Conservation (phyloP, 2,888 invertebrate species). For the Biston stratarius region DNA sequence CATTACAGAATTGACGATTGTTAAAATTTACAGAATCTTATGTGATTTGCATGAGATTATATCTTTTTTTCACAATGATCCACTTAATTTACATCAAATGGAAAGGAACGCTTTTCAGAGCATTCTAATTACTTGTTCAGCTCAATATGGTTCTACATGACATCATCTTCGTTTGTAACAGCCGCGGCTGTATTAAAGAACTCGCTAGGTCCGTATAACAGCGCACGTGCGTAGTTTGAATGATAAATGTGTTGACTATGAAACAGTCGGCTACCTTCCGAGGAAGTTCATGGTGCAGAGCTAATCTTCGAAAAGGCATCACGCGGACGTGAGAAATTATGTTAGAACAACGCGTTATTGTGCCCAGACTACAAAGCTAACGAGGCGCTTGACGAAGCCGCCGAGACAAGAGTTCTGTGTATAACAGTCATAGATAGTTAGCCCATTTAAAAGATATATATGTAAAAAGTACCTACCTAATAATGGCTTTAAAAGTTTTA, state of each 20-base stretch:
- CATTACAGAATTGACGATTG: constrained; percentile 31
- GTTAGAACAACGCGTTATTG: constrained; percentile 65
- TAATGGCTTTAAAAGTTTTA: constrained; percentile 19
- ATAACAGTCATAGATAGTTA: constrained; percentile 18
- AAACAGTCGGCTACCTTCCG: constrained; percentile 60
- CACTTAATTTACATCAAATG: constrained; percentile 36
- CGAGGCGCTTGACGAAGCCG: constrained; percentile 45
- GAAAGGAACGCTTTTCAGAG: constrained; percentile 31
- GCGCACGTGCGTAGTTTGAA: constrained; percentile 57
- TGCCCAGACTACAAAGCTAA: constrained; percentile 53
- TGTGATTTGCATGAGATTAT: constrained; percentile 17
- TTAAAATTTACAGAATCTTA: constrained; percentile 21
- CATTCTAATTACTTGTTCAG: constrained; percentile 28
- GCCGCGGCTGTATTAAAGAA: constrained; percentile 38
- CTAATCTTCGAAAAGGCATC: constrained; percentile 66
- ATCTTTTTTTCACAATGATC: constrained; percentile 13
- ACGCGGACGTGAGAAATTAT: constrained; percentile 57
- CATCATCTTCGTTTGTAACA: constrained; percentile 44
- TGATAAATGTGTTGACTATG: constrained; percentile 62
- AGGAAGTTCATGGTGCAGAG: constrained; percentile 56
- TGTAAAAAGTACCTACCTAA: constrained; percentile 1
- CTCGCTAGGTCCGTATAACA: constrained; percentile 31
- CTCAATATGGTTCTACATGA: constrained; percentile 41
- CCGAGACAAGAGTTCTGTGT: constrained; percentile 37
- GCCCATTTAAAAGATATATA: constrained; percentile 20